phyloP scores from a whole-genome alignment of 2,888 invertebrate species.

The Anodontia alba region DNA sequence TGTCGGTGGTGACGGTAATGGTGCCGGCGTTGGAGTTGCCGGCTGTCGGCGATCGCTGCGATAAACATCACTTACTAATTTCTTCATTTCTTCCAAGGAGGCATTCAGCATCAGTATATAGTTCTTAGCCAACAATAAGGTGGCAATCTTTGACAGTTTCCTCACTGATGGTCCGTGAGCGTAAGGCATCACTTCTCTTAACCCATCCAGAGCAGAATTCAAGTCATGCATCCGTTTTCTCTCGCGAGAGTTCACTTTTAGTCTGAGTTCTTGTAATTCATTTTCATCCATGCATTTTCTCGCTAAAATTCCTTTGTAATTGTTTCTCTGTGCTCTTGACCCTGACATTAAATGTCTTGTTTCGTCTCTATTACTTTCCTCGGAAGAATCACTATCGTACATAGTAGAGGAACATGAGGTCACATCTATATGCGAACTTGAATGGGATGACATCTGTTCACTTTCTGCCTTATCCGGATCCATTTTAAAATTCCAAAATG shows the following conservation, averaged over 20 bases:
- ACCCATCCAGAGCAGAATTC: slow-evolving; percentile 85
- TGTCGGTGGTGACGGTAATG: slow-evolving; percentile 46
- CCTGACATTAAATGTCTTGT: background rate
- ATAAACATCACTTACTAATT: slow-evolving; percentile 82
- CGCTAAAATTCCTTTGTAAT: slow-evolving; percentile 20
- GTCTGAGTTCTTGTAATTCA: slow-evolving; percentile 80
- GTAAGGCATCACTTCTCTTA: slow-evolving; percentile 85
- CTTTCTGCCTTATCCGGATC: background rate
- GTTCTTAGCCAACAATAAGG: slow-evolving; percentile 83
- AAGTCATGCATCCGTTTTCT: slow-evolving; percentile 86
- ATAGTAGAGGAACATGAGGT: slow-evolving; percentile 32
- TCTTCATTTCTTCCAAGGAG: slow-evolving; percentile 84
- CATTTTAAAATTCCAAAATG: background rate
- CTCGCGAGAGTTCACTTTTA: slow-evolving; percentile 86
- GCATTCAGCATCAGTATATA: slow-evolving; percentile 84
- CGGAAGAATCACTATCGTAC: slow-evolving; percentile 63
- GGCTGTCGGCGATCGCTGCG: slow-evolving; percentile 61
- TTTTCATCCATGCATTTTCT: slow-evolving; percentile 72
- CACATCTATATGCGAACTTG: background rate
- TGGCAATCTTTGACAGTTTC: slow-evolving; percentile 84
- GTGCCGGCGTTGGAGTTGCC: slow-evolving; percentile 48
- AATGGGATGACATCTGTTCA: background rate
- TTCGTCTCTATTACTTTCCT: slow-evolving; percentile 47
- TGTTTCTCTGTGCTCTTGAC: slow-evolving; percentile 7
- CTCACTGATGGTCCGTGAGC: slow-evolving; percentile 84